These are phyloP conservation scores for Eira barbara DNA, from an alignment of 2,113 vertebrate species.

Conservation along the genomic window DNA sequence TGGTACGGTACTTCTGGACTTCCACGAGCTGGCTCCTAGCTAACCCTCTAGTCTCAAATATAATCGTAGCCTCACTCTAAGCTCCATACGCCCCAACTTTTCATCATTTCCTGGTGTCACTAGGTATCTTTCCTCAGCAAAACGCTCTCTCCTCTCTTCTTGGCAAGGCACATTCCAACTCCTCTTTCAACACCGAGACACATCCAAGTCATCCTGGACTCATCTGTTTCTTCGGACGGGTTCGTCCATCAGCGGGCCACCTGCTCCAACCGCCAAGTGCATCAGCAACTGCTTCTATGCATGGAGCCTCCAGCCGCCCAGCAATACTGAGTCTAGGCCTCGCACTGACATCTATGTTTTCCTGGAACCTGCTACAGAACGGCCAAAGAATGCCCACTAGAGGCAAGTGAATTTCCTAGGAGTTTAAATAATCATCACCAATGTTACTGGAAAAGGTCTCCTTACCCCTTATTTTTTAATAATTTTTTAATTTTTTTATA, in stretches of 20 bases:
- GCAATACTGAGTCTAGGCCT: accelerated
- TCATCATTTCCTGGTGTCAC: accelerated
- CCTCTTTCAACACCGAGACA: background rate
- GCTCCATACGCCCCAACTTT: background rate
- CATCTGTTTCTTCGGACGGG: no score
- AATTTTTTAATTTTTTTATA: no score
- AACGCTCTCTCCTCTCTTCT: background rate
- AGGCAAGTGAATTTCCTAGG: background rate
- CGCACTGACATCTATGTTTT: background rate
- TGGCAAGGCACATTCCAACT: background rate
- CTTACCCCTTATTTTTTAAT: no score
- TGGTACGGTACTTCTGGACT: background rate
- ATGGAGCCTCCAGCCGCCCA: no score
- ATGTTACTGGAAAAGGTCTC: background rate
- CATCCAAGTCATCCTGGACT: background rate
- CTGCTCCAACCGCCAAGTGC: no score
- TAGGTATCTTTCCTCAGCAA: background rate
- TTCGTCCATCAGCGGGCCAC: background rate
- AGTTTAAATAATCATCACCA: background rate
- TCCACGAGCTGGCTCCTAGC: background rate
- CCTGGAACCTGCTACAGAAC: background rate
- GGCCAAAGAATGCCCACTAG: background rate
- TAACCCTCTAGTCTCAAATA: background rate
- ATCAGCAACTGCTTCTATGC: accelerated
- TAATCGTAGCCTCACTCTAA: accelerated